Evolutionary conservation across 2,113 vertebrate genomes (phyloP).

Genomic region (Neoarius graeffei): DNA sequence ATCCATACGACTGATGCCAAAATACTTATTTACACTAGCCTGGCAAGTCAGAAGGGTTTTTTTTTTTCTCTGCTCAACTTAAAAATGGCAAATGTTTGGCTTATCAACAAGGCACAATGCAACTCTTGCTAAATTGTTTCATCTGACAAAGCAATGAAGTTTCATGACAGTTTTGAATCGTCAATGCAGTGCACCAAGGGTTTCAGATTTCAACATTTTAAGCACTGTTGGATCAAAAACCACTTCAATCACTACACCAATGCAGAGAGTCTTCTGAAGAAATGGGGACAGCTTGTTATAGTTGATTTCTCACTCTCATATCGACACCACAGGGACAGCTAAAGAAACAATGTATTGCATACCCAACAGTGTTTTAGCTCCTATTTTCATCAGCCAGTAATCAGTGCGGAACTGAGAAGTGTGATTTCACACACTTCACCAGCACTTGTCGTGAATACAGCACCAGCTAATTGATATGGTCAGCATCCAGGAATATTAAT

Average conservation of each 20-base stretch:
- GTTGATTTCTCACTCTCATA: slow-evolving; percentile 11
- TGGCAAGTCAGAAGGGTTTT: not conserved
- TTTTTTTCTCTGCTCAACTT: not conserved
- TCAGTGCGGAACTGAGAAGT: slow-evolving; percentile 1
- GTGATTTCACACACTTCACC: slow-evolving; percentile 20
- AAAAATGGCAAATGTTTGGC: not conserved
- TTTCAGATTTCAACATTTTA: slow-evolving; percentile 21
- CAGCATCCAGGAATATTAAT: not conserved
- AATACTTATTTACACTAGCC: not conserved
- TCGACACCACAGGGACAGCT: slow-evolving; percentile 21
- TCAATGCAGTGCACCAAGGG: not conserved
- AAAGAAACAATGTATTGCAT: slow-evolving; percentile 38
- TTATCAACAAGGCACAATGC: slow-evolving; percentile 8
- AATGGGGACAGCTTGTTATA: not conserved
- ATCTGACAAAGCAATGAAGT: slow-evolving; percentile 18
- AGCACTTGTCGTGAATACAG: not conserved
- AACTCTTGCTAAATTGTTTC: slow-evolving; percentile 11
- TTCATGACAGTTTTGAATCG: slow-evolving; percentile 3
- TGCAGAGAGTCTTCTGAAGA: slow-evolving; percentile 1
- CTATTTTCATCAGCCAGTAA: slow-evolving; percentile 33
- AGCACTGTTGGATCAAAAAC: slow-evolving; percentile 17
- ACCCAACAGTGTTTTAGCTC: slow-evolving; percentile 9
- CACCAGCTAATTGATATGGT: not conserved
- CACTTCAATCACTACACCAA: slow-evolving; percentile 16
- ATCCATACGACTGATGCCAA: slow-evolving; percentile 31